Conservation (phyloP, 2,797 vertebrate genomes). For the Todus mexicanus region DNA sequence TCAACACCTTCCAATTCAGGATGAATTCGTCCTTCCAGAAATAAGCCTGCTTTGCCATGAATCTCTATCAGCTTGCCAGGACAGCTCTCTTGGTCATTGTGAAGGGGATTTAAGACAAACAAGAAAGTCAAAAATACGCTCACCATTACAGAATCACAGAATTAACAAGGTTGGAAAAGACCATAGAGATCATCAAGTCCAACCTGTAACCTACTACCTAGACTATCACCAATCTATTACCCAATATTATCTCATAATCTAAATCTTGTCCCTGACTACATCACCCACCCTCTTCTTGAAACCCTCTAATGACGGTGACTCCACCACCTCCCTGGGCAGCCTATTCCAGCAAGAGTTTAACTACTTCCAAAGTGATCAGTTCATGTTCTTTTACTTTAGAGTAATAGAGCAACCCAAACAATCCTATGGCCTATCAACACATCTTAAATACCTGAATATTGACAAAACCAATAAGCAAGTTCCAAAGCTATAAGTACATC, state of each 20-base stretch:
- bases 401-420: not conserved
- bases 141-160: no score
- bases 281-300: no score
- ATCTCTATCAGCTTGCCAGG: conserved; percentile 94
- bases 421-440: not conserved
- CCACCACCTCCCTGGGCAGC: no score
- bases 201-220: no score
- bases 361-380: not conserved
- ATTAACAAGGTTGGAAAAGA: no score
- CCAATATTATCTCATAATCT: no score
- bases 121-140: not conserved
- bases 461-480: not conserved
- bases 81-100: conserved; percentile 83
- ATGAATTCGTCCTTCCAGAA: conserved; percentile 88
- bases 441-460: not conserved
- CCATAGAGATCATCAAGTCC: no score
- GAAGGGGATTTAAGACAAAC: conserved; percentile 15
- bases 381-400: not conserved
- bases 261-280: no score
- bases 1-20: conserved; percentile 92
- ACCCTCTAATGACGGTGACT: no score
- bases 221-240: no score
- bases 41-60: conserved; percentile 89
- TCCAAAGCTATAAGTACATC: not conserved
- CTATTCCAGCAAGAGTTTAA: not conserved